phyloP scores from a whole-genome alignment of 1,140 invertebrate species.

The Artemia franciscana region DNA sequence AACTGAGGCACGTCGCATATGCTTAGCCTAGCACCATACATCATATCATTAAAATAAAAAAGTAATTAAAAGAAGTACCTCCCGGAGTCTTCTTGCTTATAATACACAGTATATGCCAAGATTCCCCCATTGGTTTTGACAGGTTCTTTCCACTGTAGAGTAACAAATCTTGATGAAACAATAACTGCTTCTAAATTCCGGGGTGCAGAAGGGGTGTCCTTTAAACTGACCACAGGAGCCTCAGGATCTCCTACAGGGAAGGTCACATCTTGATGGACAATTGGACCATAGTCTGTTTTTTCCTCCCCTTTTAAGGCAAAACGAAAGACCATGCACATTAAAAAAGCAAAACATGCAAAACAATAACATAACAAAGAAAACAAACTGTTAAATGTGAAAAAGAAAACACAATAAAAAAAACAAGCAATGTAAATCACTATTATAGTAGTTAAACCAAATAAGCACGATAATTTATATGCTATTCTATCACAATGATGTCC shows the following conservation, averaged over 20 bases:
- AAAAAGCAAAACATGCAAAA: background rate
- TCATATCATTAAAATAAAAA: conserved; percentile 1
- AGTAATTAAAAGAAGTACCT: conserved; percentile 26
- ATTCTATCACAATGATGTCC: no score
- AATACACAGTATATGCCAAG: conserved; percentile 53
- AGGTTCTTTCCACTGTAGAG: conserved; percentile 56
- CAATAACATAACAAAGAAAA: no score
- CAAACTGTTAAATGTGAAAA: no score
- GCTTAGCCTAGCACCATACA: background rate
- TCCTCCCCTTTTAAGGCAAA: background rate
- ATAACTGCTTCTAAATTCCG: conserved; percentile 44
- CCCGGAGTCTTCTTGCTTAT: conserved; percentile 47
- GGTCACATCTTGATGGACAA: background rate
- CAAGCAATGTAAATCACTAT: no score
- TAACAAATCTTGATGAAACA: conserved; percentile 53
- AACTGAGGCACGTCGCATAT: background rate
- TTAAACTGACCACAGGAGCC: conserved; percentile 11
- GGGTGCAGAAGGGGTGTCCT: conserved; percentile 35
- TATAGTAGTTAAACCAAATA: no score
- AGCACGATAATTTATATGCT: no score
- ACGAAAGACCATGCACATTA: conserved; percentile 20
- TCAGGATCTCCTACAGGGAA: conserved; percentile 8
- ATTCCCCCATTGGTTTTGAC: conserved; percentile 35
- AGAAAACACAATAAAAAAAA: no score
- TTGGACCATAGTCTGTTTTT: background rate